A percentile compares a stretch with the other conserved stretches of the same genome.
Evolutionary conservation across 1,140 invertebrate species (phyloP).

Genomic region (Ruditapes philippinarum): DNA sequence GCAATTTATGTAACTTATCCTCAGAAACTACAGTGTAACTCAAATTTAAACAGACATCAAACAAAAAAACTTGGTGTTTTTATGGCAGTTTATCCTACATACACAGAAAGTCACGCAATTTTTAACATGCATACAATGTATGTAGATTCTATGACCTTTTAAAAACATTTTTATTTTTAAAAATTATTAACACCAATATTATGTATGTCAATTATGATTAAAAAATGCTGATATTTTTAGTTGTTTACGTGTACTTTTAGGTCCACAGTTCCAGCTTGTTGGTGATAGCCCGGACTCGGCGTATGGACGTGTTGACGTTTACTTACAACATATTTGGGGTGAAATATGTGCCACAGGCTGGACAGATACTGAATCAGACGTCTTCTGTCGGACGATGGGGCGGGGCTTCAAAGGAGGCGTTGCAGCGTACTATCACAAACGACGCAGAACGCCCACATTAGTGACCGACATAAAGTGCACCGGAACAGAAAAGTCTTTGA

Average conservation of each 20-base stretch:
- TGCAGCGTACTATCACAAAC: constrained; percentile 28
- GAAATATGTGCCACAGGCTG: constrained; percentile 34
- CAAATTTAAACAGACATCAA: too few species aligned
- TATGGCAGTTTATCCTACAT: too few species aligned
- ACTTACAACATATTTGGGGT: constrained; percentile 20
- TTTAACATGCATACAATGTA: too few species aligned
- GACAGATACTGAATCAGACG: constrained; percentile 24
- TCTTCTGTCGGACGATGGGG: constrained; percentile 31
- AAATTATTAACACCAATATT: too few species aligned
- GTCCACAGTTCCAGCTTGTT: neutral
- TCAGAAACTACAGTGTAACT: too few species aligned
- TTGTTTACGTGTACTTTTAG: neutral
- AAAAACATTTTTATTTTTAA: too few species aligned
- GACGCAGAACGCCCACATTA: constrained; percentile 3
- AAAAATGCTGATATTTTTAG: neutral
- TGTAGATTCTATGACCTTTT: too few species aligned
- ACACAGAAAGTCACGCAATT: too few species aligned
- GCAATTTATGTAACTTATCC: too few species aligned
- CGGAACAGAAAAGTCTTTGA: constrained; percentile 19
- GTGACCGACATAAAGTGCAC: constrained; percentile 30
- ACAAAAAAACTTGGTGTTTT: too few species aligned
- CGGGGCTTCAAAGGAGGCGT: constrained; percentile 31
- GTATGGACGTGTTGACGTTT: constrained; percentile 38
- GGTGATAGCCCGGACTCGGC: neutral
- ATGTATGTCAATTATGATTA: too few species aligned